These are phyloP conservation scores for Amphipyra berbera DNA, from an alignment of 2,888 invertebrate genomes.

Conservation along the genomic window DNA sequence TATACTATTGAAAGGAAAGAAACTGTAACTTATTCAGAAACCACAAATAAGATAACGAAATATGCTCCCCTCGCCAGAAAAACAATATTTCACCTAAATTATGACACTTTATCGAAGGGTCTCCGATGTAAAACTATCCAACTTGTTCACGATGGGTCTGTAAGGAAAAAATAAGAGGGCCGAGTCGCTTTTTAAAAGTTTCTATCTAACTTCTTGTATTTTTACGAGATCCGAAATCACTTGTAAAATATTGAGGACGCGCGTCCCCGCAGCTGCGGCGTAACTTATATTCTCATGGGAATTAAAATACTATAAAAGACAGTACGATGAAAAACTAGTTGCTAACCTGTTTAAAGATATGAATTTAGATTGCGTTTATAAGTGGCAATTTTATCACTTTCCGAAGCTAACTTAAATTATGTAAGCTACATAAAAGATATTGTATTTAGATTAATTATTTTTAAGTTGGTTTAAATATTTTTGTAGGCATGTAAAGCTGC, in stretches of 20 bases:
- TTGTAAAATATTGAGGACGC: constrained; percentile 79
- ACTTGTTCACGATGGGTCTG: constrained; percentile 78
- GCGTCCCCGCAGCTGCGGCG: constrained; percentile 69
- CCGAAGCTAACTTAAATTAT: constrained; percentile 2
- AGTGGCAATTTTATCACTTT: constrained; percentile 13
- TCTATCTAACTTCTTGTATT: constrained; percentile 75
- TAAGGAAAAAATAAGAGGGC: constrained; percentile 79
- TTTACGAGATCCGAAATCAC: constrained; percentile 80
- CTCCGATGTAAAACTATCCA: constrained; percentile 83
- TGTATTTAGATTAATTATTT: constrained; percentile 29
- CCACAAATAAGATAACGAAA: constrained; percentile 78
- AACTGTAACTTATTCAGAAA: constrained; percentile 71
- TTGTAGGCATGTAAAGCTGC: constrained; percentile 10
- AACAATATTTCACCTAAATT: constrained; percentile 84
- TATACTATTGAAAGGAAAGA: constrained; percentile 62
- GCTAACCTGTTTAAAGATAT: constrained; percentile 21
- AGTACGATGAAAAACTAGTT: constrained; percentile 45
- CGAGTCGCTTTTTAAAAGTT: constrained; percentile 80
- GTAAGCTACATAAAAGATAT: constrained; percentile 2
- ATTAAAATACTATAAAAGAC: constrained; percentile 63
- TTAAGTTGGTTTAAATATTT: constrained; percentile 14
- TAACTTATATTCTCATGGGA: constrained; percentile 74
- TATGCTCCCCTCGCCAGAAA: constrained; percentile 73
- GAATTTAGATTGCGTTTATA: constrained; percentile 18
- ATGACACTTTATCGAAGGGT: constrained; percentile 86